phyloP scores from a whole-genome alignment of 1,140 invertebrate genomes.

The Musca vetustissima region DNA sequence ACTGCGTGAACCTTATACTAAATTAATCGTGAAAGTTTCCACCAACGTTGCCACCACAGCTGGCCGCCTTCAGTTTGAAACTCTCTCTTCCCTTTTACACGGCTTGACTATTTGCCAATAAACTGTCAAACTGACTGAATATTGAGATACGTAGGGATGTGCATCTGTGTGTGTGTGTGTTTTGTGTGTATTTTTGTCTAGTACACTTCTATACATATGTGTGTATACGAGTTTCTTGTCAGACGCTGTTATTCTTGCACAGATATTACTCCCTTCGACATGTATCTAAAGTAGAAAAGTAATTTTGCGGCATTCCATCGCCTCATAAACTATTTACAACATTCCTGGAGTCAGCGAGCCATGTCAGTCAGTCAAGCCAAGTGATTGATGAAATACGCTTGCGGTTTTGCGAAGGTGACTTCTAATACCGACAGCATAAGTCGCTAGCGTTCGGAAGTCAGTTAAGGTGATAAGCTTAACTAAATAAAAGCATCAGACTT shows the following conservation, averaged over 20 bases:
- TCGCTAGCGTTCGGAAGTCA: not conserved
- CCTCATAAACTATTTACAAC: slow-evolving; percentile 24
- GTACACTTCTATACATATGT: too few relatives aligned
- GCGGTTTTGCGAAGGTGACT: slow-evolving; percentile 15
- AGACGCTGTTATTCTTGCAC: not conserved
- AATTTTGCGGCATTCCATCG: slow-evolving; percentile 24
- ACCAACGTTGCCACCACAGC: not conserved
- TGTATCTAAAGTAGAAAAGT: slow-evolving; percentile 23
- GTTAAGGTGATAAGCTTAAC: slow-evolving; percentile 12
- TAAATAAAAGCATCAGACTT: not conserved
- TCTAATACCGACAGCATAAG: not conserved
- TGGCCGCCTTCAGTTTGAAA: not conserved
- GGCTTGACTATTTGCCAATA: not conserved
- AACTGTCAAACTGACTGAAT: slow-evolving; percentile 7
- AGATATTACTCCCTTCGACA: not conserved
- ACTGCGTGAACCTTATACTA: slow-evolving; percentile 12
- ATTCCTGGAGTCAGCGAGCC: slow-evolving; percentile 5
- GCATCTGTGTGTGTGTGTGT: not conserved
- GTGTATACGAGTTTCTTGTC: not conserved
- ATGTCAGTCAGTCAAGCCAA: not conserved
- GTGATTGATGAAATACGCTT: slow-evolving; percentile 26
- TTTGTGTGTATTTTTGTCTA: too few relatives aligned
- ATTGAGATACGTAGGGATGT: not conserved
- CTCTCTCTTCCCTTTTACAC: too few relatives aligned
- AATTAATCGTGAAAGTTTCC: slow-evolving; percentile 23